Base-by-base conservation (phyloP, 1,140 invertebrate genomes). In the Meloidogyne floridensis region DNA sequence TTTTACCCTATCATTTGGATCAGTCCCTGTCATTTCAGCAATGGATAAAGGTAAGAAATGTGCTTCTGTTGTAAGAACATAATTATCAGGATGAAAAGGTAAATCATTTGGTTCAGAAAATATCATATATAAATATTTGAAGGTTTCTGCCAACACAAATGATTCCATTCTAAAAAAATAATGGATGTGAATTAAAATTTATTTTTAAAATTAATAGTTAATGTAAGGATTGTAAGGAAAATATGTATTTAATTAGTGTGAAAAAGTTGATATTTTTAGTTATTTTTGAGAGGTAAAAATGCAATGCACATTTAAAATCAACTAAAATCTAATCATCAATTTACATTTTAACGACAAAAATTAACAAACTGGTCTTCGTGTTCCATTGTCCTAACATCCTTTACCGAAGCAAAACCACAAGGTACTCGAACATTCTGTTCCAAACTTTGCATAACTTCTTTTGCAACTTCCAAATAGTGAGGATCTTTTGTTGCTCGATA, bases 21-120 rank as follows among this genome's bases (percentile, higher is more conserved):
- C 77, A 32, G 9, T 43, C 1, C 65, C 65, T 72, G 53, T 53
- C 18, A 77, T 54, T 43, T 78, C 88, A 13, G 85, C 90, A 72
- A 89, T 87, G 5, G 83, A 94, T 1, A 98, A 91, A 11, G 97
- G 97, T 79, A 99, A 91, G 53, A 98, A 93, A 92, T 99, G 97
- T 3, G 95, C 97, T 32, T 98, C 97, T 0, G 97, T 99, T 0
- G 96, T 98, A 84, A 98, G 95, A 18, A 98, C 93, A 92, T 97
- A 99, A 90, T 97, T 94, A 91, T 98, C 95, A n/a, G 98, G 91
- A 90, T 98, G 94, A 42, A 98, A 91, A 43, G 95, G 91, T 18
- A 98, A 90, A 88, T 98, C 95, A 65, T 93, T 93, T 70, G 94
- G 93, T 83, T 97, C 94, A 9, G 95, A 93, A 91, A 98, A 99